A percentile compares a stretch with the other conserved stretches of the same genome.
Evolutionary conservation across 2,888 invertebrate genomes (phyloP).

Genomic region (Heliconius charithonia): DNA sequence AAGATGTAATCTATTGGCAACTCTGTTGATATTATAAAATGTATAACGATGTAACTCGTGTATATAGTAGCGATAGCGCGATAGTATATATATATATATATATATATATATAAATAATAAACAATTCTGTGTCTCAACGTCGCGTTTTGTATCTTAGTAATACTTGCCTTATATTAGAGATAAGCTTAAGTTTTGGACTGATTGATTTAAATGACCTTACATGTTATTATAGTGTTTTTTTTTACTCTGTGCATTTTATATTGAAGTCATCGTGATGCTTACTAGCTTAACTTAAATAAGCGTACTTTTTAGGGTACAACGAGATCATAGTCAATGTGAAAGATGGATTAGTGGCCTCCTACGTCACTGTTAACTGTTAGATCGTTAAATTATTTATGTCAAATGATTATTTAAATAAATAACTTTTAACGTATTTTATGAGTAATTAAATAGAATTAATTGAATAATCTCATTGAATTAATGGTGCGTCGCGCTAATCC

Average conservation of each 20-base stretch:
- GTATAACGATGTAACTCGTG: constrained; percentile 54
- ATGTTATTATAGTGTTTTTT: constrained; percentile 57
- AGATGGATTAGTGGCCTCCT: constrained; percentile 58
- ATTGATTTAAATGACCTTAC: constrained; percentile 73
- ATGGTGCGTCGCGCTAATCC: constrained; percentile 50
- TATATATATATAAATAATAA: constrained; percentile 37
- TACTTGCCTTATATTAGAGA: constrained; percentile 74
- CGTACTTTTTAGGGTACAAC: constrained; percentile 61
- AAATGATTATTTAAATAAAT: constrained; percentile 35
- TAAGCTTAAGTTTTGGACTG: constrained; percentile 75
- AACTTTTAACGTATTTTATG: constrained; percentile 30
- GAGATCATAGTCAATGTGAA: constrained; percentile 64
- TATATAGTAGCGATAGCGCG: constrained; percentile 63
- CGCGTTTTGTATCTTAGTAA: constrained; percentile 60
- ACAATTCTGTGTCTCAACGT: constrained; percentile 48
- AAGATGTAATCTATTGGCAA: constrained; percentile 49
- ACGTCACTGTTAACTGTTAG: constrained; percentile 35
- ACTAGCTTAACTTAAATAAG: constrained; percentile 51
- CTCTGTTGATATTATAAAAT: constrained; percentile 69
- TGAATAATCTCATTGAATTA: constrained; percentile 32
- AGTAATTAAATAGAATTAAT: constrained; percentile 34
- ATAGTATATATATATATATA: constrained; percentile 47
- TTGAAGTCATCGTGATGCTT: constrained; percentile 60
- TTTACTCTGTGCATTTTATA: constrained; percentile 69
- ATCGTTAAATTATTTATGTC: constrained; percentile 41